Evolutionary conservation across 2,888 invertebrate genomes (phyloP), one percentile per base, ranked within the genome.

Genomic region (Oxyscelio sp.): DNA sequence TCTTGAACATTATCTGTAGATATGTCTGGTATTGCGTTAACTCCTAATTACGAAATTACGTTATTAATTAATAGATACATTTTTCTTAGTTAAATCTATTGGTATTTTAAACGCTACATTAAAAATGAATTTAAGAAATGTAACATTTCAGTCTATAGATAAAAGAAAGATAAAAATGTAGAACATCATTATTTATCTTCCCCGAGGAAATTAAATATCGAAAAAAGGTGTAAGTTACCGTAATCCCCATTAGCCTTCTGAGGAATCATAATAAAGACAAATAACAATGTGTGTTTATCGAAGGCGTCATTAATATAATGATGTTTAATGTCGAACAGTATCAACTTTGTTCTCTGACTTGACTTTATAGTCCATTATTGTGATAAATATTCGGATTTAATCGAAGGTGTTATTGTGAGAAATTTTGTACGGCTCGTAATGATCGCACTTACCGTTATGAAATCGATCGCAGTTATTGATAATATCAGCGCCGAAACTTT

Each of bases 391-490:
- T 31, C 34, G 48, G 21, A 48, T 65, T 50, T 48, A 50, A 34
- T 50, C 17, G 11, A 3, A 48, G n/a, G n/a, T 15, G 48, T 48
- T 65, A 65, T 65, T 65, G 63, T 65, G 63, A 50, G 63, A 65
- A 65, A 31, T 65, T 65, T 48, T 48, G 34, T 34, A 34, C 8
- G 50, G 34, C 31, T 50, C 34, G 4, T 8, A 65, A 45, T 31
- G 45, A 34, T 34, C 34, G n/a, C n/a, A n/a, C n/a, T n/a, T n/a
- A 65, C 50, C 63, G 63, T 65, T 50, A 65, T 65, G 21, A 65
- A 65, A 50, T 4, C 21, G 43, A 65, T 15, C 43, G 27, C 24
- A 52, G 38, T 66, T 34, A 38, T 50, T 38, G 52, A 66, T 66
- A 19, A 15, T 65, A 65, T 50, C 27, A 52, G 22, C 34, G 34